Conservation (phyloP, 2,888 invertebrate genomes). For the Tribolium freemani region DNA sequence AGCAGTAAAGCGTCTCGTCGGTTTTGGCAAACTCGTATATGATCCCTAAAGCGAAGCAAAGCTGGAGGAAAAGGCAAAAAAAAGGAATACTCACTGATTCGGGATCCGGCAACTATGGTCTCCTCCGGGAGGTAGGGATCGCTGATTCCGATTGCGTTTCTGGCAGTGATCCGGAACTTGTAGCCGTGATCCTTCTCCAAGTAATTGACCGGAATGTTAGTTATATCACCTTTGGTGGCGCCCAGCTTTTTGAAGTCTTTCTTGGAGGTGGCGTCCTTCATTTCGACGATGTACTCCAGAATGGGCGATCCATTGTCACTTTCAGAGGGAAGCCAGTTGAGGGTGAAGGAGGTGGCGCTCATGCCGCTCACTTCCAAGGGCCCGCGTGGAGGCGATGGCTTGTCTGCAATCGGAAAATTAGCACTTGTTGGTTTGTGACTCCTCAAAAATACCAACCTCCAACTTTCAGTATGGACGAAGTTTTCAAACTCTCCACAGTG, state of each 20-base stretch:
- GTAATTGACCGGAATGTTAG: conserved; percentile 78
- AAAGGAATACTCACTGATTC: conserved; percentile 80
- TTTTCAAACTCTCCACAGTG: conserved; percentile 79
- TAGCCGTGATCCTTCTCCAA: conserved; percentile 81
- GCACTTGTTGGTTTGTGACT: not conserved
- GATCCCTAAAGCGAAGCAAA: conserved; percentile 59
- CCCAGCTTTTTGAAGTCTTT: conserved; percentile 84
- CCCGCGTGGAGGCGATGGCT: conserved; percentile 86
- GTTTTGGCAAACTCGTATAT: conserved; percentile 66
- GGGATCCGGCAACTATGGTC: conserved; percentile 82
- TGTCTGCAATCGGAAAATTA: conserved; percentile 70
- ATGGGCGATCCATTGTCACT: conserved; percentile 90
- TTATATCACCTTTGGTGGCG: conserved; percentile 75
- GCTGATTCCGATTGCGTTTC: conserved; percentile 87
- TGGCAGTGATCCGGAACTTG: conserved; percentile 87
- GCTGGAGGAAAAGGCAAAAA: not conserved
- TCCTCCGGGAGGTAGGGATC: conserved; percentile 84
- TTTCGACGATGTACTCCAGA: conserved; percentile 87
- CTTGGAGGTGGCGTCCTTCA: conserved; percentile 79
- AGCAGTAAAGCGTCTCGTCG: conserved; percentile 71
- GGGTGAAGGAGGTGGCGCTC: conserved; percentile 83
- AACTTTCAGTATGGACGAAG: conserved; percentile 83
- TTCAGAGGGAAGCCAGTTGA: conserved; percentile 88
- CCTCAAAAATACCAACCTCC: conserved; percentile 73
- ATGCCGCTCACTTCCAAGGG: conserved; percentile 88